Evolutionary conservation across 2,888 invertebrate genomes (phyloP), one percentile per base, ranked within the genome.

Genomic region (Atethmia centrago): DNA sequence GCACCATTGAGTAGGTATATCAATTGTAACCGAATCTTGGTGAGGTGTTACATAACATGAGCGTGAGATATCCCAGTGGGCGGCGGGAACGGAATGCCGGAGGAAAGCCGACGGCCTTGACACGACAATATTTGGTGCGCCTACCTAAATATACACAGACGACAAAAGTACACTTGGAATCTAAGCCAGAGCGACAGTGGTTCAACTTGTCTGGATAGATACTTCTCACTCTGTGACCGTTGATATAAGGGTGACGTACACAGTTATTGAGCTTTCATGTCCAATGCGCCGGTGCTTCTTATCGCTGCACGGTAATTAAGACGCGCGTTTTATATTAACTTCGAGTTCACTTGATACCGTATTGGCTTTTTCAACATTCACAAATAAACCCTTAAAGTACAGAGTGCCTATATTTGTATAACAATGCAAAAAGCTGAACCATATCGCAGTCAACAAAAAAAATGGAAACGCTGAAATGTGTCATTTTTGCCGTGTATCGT

Each of bases 51-150:
- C 94, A 92, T 93, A 95, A 95, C 91, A 89, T 89, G 84, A 91
- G 92, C 92, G 95, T 95, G 95, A 96, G 95, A 95, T 95, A 95
- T 94, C 94, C 95, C 95, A 90, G 95, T 96, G 95, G 95, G 96
- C 95, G 95, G 92, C 91, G 91, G 93, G 92, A 93, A 91, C 91
- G 95, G 95, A 96, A 96, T 96, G 95, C 90, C 88, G 94, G 94
- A 95, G 94, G 95, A 96, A 96, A 96, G 96, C 94, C 88, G 95
- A 84, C 92, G 96, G 92, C 96, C 96, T 96, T 96, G 96, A 96
- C 96, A 95, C 92, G 90, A 95, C 95, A 93, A 94, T 93, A 94
- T 95, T 95, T 93, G 94, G 94, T 94, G 91, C 92, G 92, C 90
- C 90, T 92, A 91, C 90, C 92, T 91, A 90, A 92, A 90, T 88